Evolutionary conservation across 2,113 vertebrate genomes (phyloP).

Genomic region (Cryptomyrus ogoouensis): DNA sequence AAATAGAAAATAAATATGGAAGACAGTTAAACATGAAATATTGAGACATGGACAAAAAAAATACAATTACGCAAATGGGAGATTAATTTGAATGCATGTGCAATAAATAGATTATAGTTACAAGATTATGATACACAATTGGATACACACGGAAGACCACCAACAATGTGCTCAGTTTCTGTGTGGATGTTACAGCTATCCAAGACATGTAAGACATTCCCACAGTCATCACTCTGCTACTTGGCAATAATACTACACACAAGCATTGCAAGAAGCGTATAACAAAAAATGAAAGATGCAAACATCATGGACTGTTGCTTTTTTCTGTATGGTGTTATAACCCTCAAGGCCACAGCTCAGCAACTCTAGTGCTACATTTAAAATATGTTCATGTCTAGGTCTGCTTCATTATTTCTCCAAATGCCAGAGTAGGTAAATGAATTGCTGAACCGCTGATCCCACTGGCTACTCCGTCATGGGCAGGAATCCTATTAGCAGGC

Average conservation of each 20-base stretch:
- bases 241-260: background rate
- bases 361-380: background rate
- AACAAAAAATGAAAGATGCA: background rate
- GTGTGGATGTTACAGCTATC: background rate
- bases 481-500: background rate
- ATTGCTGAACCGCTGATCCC: background rate
- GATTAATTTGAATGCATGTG: background rate
- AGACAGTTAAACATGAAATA: background rate
- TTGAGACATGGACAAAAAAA: background rate
- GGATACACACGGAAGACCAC: background rate
- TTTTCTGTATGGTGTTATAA: background rate
- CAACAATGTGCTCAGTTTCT: background rate
- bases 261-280: background rate
- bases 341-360: background rate
- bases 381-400: background rate
- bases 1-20: background rate
- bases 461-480: background rate
- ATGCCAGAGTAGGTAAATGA: background rate
- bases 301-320: background rate
- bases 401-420: background rate
- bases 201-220: background rate
- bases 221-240: background rate
- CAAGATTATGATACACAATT: background rate
- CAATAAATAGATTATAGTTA: background rate
- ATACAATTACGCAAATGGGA: background rate